Conservation (phyloP, 2,888 invertebrate species). For the Dasysyrphus tricinctus region DNA sequence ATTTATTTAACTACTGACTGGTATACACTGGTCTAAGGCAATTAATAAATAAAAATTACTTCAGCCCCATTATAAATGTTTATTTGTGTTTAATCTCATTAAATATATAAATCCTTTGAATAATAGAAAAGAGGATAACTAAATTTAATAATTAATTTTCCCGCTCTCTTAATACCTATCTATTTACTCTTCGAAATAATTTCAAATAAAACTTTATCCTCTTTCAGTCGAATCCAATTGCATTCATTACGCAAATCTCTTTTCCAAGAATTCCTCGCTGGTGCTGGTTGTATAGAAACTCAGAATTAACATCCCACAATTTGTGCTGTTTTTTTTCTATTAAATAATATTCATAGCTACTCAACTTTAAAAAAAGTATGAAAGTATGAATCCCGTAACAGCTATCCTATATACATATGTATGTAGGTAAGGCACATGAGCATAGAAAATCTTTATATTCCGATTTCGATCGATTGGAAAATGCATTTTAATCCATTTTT, state of each 20-base stretch:
- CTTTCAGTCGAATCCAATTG: conserved; percentile 50
- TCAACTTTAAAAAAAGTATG: background rate
- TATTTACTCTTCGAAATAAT: background rate
- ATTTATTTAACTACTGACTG: too few relatives aligned
- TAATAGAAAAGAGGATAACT: background rate
- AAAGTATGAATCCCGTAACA: background rate
- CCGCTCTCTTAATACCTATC: background rate
- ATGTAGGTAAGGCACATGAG: conserved; percentile 40
- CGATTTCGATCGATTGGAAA: conserved; percentile 61
- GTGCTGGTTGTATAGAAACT: conserved; percentile 28
- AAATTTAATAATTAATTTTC: conserved; percentile 43
- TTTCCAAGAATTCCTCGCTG: conserved; percentile 21
- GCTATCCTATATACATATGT: background rate
- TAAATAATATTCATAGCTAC: background rate
- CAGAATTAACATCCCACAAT: conserved; percentile 35
- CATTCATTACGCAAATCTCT: conserved; percentile 63
- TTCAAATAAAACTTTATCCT: conserved; percentile 6
- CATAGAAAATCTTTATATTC: conserved; percentile 34
- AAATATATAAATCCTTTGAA: too few relatives aligned
- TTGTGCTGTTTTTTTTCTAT: background rate
- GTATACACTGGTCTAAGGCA: too few relatives aligned
- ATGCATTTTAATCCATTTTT: conserved; percentile 73
- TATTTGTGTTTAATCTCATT: too few relatives aligned
- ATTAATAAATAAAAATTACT: too few relatives aligned
- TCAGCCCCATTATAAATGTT: too few relatives aligned